Base-by-base conservation (phyloP, 2,888 invertebrate species). In the Tanytarsus gracilentus region DNA sequence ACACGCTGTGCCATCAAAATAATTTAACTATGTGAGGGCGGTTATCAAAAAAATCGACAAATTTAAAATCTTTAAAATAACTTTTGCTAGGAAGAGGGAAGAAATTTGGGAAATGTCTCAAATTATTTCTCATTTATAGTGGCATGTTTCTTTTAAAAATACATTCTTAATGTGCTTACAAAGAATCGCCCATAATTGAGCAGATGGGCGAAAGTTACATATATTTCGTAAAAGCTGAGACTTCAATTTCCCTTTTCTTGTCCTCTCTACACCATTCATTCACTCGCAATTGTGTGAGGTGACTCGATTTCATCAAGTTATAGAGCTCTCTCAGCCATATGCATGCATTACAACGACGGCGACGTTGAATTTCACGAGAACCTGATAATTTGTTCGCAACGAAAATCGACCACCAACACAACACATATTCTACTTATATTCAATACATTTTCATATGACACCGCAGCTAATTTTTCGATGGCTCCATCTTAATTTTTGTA, bases 341-440 rank as follows among this genome's bases (percentile, higher is more conserved):
- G 23, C 44, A 18, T 44, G 44, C 44, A 44, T 36, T 36, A 36
- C 16, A 36, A 14, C 36, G n/a, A 36, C 16, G 16, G 36, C 21
- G 44, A 44, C 44, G 44, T 44, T 44, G 23, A 44, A 44, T 55
- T 56, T 56, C 39, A 56, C 55, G 26, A 40, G 55, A 56, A 56
- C 55, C 39, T 56, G 55, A 56, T 56, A 40, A 56, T 56, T 56
- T 56, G 44, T 27, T 56, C 36, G n/a, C n/a, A n/a, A n/a, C n/a
- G n/a, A n/a, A n/a, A n/a, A n/a, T 18, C 40, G 26, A 56, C 55
- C 55, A 56, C 55, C 26, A 8, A 27, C 40, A 16, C 55, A 56
- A 16, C 55, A 40, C 39, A 16, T 40, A 40, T 40, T 29, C 9
- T 9, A 33, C n/a, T 9, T n/a, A 33, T 33, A 44, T 44, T 36